Conservation (phyloP, 2,113 vertebrate genomes). For the Erinaceus europaeus region DNA sequence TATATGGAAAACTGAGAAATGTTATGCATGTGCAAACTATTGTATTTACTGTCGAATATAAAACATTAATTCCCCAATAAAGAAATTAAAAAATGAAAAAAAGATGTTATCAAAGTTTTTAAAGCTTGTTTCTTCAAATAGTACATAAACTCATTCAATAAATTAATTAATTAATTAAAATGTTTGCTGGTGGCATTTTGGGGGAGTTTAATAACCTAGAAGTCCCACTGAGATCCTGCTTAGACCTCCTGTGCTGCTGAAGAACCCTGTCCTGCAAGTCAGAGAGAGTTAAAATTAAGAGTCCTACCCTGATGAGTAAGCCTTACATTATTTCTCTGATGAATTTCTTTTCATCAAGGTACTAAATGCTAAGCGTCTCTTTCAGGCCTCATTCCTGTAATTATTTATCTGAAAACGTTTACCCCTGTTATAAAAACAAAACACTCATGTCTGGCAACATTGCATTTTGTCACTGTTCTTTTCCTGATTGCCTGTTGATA, state of each 20-base stretch:
- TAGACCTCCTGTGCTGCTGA: background rate
- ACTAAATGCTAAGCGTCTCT: background rate
- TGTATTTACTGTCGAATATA: too few species aligned
- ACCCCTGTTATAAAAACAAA: background rate
- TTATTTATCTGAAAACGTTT: background rate
- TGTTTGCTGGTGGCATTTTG: background rate
- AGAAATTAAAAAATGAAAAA: too few species aligned
- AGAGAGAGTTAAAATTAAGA: background rate
- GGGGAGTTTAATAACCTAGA: background rate
- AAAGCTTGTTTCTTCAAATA: too few species aligned
- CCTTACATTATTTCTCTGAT: background rate
- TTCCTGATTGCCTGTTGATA: background rate
- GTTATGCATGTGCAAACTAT: too few species aligned
- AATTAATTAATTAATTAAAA: too few species aligned
- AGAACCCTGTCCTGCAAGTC: background rate
- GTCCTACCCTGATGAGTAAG: background rate
- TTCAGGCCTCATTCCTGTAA: background rate
- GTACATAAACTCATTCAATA: too few species aligned
- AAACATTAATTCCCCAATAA: too few species aligned
- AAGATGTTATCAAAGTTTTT: too few species aligned
- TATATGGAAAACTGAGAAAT: too few species aligned
- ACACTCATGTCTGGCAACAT: background rate
- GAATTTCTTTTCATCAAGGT: background rate
- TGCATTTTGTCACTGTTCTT: background rate
- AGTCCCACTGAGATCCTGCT: background rate